Evolutionary conservation across 2,888 invertebrate genomes (phyloP), one percentile per base, ranked within the genome.

Genomic region (Trimorus sp.): DNA sequence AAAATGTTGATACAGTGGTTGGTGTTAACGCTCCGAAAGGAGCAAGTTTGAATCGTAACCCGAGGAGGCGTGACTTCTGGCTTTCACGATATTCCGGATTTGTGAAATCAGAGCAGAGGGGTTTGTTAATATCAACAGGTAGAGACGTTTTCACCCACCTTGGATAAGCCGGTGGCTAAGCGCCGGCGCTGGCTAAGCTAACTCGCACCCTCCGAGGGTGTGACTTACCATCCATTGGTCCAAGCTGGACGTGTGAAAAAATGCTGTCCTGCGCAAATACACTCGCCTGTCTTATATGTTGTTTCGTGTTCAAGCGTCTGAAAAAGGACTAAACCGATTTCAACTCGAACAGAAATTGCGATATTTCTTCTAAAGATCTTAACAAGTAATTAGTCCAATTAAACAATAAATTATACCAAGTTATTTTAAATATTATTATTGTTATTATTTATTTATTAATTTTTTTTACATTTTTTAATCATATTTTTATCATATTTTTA

Each of bases 101-200:
- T 91, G 89, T 85, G 90, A 90, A 91, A 90, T 91, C 89, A 82
- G 60, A 56, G 65, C 83, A 85, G 90, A 90, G 90, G 91, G 90
- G 91, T 90, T 91, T 90, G 90, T 89, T 89, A 86, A 75, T 87
- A 89, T 91, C 91, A 91, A 91, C 91, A 91, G 91, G 91, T 91
- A 91, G 90, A 88, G 74, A 84, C 75, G 78, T 70, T 82, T 86
- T 86, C 87, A 86, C 88, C 86, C 87, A 87, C 86, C 84, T 88
- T 84, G 90, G 91, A 91, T 91, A 91, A 91, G 90, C 91, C 87
- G 83, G 79, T 77, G 86, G 89, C 88, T 91, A 91, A 91, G 91
- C 91, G 91, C 91, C 91, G 91, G 91, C 91, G 91, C 91, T 90
- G 84, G 90, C 88, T 91, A 91, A 91, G 89, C 90, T 89, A 74